Evolutionary conservation across 2,888 invertebrate species (phyloP), one percentile per base, ranked within the genome.

Genomic region (Agonopterix heracliana): DNA sequence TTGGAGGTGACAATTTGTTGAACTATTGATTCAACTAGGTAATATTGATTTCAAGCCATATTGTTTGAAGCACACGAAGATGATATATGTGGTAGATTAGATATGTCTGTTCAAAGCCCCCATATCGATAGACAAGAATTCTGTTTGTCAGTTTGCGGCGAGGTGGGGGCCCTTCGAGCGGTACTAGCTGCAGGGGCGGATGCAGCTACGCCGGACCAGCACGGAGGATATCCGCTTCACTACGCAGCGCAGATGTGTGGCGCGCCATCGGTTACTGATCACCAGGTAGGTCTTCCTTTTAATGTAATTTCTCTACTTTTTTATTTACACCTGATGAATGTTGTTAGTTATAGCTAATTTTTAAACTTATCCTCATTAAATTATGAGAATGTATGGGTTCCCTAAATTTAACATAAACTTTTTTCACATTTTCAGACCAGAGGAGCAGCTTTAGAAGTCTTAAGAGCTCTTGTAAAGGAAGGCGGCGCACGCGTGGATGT

Each of bases 201-300:
- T 63, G 93, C 97, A 7, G 94, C 95, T 10, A 94, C 94, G 0
- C 93, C 97, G 0, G 99, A 99, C 81, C 94, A 96, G 58, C 96
- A 98, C 74, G 97, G 98, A 13, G 98, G 98, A 11, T 97, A 95
- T 66, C 98, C 98, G 0, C 87, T 99, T 49, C 99, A 99, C 81
- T 98, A 99, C 81, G 98, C 98, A 0, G 98, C 98, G 10, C 98
- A 99, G 83, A 97, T 98, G 93, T 97, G 97, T 71, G 97, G 96
- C 1, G 94, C 95, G 13, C 93, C 92, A 13, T 92, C 93, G 41
- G 91, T 91, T 56, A 90, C 90, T 41, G 91, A 87, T 56, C 90
- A 73, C 69, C 89, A 77, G 87, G 90, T 81, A 59, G 38, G 4
- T 9, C 38, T 26, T 7, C 5, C 7, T 26, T 26, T 26, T 5